Conservation (phyloP, 2,113 vertebrate species). For the Pteropus alecto region DNA sequence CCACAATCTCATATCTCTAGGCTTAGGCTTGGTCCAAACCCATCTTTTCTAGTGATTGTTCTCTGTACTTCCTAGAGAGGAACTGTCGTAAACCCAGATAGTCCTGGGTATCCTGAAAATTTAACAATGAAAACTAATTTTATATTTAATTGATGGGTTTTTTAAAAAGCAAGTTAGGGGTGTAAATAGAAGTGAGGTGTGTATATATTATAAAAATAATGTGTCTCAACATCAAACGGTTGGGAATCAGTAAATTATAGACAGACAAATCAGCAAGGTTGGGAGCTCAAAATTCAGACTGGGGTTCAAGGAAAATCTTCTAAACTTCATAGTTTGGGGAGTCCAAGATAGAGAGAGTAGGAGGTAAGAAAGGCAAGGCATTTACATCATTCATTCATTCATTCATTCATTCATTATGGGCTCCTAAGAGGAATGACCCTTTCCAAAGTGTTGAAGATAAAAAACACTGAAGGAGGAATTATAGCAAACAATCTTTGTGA, state of each 20-base stretch:
- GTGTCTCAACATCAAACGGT: slow-evolving; percentile 52
- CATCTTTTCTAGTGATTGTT: not conserved
- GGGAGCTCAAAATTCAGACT: not conserved
- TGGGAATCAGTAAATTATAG: not conserved
- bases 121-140: not conserved
- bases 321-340: not conserved
- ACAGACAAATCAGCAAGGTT: not conserved
- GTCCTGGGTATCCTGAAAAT: not conserved
- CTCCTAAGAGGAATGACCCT: not conserved
- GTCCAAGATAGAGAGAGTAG: not conserved
- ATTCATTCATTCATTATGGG: not conserved
- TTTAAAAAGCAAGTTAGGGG: not conserved
- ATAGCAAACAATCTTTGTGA: not conserved
- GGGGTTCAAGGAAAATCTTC: not conserved
- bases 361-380: not conserved
- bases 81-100: not conserved
- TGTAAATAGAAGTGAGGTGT: not conserved
- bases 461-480: not conserved
- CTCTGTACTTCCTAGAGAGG: not conserved
- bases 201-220: not conserved
- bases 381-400: not conserved
- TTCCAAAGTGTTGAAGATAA: not conserved
- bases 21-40: not conserved
- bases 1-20: not conserved
- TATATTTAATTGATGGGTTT: not conserved